These are phyloP conservation scores for Brassicogethes aeneus DNA, from an alignment of 2,888 invertebrate genomes.

Conservation along the genomic window DNA sequence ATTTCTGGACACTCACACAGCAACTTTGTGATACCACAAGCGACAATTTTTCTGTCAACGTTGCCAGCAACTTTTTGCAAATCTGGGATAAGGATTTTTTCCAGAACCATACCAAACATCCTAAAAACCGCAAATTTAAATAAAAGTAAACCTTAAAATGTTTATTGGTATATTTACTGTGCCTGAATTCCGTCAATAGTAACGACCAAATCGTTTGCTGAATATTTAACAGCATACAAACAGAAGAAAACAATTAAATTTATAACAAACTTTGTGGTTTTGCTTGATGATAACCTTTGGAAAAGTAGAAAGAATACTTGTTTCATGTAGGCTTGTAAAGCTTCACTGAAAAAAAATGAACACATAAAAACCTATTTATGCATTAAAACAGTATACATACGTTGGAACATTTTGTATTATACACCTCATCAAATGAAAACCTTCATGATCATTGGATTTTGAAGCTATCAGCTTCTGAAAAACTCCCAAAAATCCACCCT, in stretches of 20 bases:
- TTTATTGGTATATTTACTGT: slow-evolving; percentile 49
- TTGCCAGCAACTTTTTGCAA: slow-evolving; percentile 77
- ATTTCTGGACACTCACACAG: slow-evolving; percentile 68
- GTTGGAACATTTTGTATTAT: slow-evolving; percentile 75
- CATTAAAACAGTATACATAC: slow-evolving; percentile 45
- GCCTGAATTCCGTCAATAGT: slow-evolving; percentile 80
- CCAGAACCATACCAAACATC: slow-evolving; percentile 94
- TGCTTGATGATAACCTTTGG: slow-evolving; percentile 83
- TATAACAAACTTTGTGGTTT: slow-evolving; percentile 91
- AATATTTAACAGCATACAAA: slow-evolving; percentile 74
- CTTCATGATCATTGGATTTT: slow-evolving; percentile 92
- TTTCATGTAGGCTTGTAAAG: slow-evolving; percentile 68
- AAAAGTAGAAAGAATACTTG: slow-evolving; percentile 90
- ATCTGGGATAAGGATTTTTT: slow-evolving; percentile 79
- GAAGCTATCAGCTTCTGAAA: slow-evolving; percentile 96
- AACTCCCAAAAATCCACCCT: slow-evolving; percentile 80
- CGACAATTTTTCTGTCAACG: slow-evolving; percentile 82
- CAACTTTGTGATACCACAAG: slow-evolving; percentile 80
- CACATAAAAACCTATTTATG: no score
- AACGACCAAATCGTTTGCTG: slow-evolving; percentile 63
- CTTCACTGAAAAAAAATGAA: slow-evolving; percentile 55
- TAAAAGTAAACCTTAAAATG: slow-evolving; percentile 3
- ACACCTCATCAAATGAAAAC: slow-evolving; percentile 82
- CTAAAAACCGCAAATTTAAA: slow-evolving; percentile 38
- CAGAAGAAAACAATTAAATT: slow-evolving; percentile 86